Conservation (phyloP, 2,888 invertebrate genomes). For the Lottia scabra region DNA sequence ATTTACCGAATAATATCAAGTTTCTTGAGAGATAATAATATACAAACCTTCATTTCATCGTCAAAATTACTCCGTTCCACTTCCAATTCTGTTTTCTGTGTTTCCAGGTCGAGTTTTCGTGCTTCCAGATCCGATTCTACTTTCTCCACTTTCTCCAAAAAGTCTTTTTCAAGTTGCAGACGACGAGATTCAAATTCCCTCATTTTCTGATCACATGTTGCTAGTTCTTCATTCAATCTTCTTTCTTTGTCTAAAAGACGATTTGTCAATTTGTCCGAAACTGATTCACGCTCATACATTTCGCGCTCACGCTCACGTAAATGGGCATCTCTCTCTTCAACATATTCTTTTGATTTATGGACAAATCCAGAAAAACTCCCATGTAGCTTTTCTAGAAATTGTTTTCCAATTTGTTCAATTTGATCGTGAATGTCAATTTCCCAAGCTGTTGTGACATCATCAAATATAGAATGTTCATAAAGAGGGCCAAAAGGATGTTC, state of each 20-base stretch:
- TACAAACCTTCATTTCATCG: slow-evolving; percentile 52
- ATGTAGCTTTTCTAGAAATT: slow-evolving; percentile 56
- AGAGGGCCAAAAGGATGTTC: slow-evolving; percentile 45
- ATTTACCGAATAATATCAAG: too few species aligned
- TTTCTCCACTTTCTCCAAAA: slow-evolving; percentile 38
- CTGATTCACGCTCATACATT: slow-evolving; percentile 43
- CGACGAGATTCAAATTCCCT: slow-evolving; percentile 50
- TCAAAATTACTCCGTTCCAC: slow-evolving; percentile 53
- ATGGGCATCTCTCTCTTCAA: slow-evolving; percentile 53
- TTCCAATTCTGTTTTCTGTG: slow-evolving; percentile 39
- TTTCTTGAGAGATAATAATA: neutral
- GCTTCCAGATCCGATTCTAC: slow-evolving; percentile 35
- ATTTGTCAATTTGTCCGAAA: slow-evolving; percentile 42
- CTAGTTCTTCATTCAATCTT: slow-evolving; percentile 44
- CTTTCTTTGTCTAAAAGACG: slow-evolving; percentile 52
- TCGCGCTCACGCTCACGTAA: slow-evolving; percentile 55
- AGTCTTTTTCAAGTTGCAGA: slow-evolving; percentile 45
- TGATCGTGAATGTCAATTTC: slow-evolving; percentile 63
- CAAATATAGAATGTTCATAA: slow-evolving; percentile 57
- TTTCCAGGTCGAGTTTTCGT: slow-evolving; percentile 36
- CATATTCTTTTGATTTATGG: slow-evolving; percentile 55
- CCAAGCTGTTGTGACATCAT: slow-evolving; percentile 58
- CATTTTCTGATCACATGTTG: slow-evolving; percentile 42
- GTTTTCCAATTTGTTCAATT: slow-evolving; percentile 59
- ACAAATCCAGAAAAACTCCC: slow-evolving; percentile 57